phyloP scores from a whole-genome alignment of 2,797 vertebrate genomes.

The Sylvilagus floridanus region DNA sequence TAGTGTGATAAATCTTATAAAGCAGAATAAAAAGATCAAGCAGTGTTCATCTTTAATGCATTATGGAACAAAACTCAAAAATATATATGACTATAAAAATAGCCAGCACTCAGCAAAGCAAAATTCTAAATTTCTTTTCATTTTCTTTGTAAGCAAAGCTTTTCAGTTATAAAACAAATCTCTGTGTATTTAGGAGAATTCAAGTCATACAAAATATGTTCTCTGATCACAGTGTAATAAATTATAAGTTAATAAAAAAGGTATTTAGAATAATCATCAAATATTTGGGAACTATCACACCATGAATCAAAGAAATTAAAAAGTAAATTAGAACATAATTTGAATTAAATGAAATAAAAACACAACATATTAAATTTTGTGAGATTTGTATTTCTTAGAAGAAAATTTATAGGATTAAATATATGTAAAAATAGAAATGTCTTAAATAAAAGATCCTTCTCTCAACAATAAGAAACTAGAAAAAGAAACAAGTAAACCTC shows the following conservation, averaged over 20 bases:
- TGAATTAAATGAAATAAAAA: constrained; percentile 5
- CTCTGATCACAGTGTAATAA: background rate
- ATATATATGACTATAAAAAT: constrained; percentile 11
- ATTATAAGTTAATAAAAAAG: background rate
- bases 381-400: background rate
- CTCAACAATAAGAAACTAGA: constrained; percentile 20
- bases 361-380: background rate
- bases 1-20: background rate
- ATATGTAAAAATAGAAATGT: background rate
- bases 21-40: background rate
- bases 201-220: background rate
- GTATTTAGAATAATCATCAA: background rate
- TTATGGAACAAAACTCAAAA: background rate
- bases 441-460: background rate
- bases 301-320: constrained; percentile 7
- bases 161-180: background rate
- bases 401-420: background rate
- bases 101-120: background rate
- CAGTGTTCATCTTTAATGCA: background rate
- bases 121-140: background rate
- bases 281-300: background rate
- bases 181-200: background rate
- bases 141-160: background rate
- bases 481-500: background rate
- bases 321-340: background rate